phyloP scores from a whole-genome alignment of 2,888 invertebrate species.

The Brachyopa scutellaris region DNA sequence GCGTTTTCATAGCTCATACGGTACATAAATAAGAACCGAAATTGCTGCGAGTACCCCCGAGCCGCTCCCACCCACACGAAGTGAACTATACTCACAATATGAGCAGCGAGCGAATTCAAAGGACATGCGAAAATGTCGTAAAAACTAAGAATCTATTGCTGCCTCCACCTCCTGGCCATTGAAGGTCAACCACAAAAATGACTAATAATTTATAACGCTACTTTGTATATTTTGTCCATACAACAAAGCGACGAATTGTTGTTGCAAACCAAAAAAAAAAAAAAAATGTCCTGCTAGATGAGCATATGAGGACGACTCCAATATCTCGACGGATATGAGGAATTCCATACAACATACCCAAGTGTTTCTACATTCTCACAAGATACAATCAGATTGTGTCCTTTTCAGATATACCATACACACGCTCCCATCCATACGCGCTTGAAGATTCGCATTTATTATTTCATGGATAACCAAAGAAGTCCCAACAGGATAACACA shows the following conservation, averaged over 20 bases:
- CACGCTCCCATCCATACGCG: no score
- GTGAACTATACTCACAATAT: slow-evolving; percentile 2
- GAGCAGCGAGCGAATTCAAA: slow-evolving; percentile 37
- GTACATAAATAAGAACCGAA: slow-evolving; percentile 52
- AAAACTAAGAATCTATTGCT: slow-evolving; percentile 61
- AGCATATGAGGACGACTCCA: slow-evolving; percentile 37
- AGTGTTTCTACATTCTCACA: slow-evolving; percentile 10
- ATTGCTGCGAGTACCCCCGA: slow-evolving; percentile 1
- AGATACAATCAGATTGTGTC: slow-evolving; percentile 67
- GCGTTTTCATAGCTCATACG: slow-evolving; percentile 61
- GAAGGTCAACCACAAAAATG: slow-evolving; percentile 70
- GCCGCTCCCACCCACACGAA: neutral
- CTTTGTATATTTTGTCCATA: slow-evolving; percentile 62
- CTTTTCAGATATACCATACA: slow-evolving; percentile 31
- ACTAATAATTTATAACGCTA: slow-evolving; percentile 71
- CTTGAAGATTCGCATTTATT: slow-evolving; percentile 68
- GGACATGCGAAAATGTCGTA: slow-evolving; percentile 70
- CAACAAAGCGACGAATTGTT: slow-evolving; percentile 50
- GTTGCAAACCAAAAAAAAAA: slow-evolving; percentile 3
- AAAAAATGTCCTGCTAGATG: slow-evolving; percentile 15
- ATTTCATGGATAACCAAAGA: slow-evolving; percentile 70
- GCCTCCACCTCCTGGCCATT: slow-evolving; percentile 8
- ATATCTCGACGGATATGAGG: slow-evolving; percentile 46
- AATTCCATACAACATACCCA: slow-evolving; percentile 57
- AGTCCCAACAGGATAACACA: slow-evolving; percentile 61